Base-by-base conservation (phyloP, 1,140 invertebrate genomes). In the Leguminivora glycinivorella region DNA sequence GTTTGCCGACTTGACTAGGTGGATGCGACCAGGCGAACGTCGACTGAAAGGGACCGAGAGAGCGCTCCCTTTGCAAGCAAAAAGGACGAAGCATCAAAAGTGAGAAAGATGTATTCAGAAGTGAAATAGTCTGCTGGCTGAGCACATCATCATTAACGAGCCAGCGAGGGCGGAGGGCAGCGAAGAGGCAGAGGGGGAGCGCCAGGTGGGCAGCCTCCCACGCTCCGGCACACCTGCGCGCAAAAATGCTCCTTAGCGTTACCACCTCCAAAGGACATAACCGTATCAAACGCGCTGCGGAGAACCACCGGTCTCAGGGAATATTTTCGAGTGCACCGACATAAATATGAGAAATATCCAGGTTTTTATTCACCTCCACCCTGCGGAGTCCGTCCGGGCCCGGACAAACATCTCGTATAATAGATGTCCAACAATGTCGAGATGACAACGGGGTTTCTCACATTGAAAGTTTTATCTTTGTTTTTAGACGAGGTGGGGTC, bases 81-180 rank as follows among this genome's bases (percentile, higher is more conserved):
- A 56, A 80, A 75, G 81, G 88, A 87, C 76, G 79, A 75, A 76
- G 78, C 77, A 88, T 87, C 87, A 92, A 90, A 92, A 92, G 92
- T 92, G 92, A 92, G 92, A 92, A 92, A 92, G 92, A 92, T 92
- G 92, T 92, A 92, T 92, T 92, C 91, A 92, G 90, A 92, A 92
- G 92, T 92, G 92, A 92, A 92, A 92, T 92, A 92, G 92, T 92
- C 90, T 90, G 90, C 90, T 88, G 90, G 90, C 90, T 92, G 92
- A 92, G 90, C 92, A 92, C 90, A 92, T 92, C 92, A 92, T 92
- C 92, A 92, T 92, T 92, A 92, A 90, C 90, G 92, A 88, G 90
- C 90, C 83, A 90, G 85, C 78, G 88, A 88, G 87, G 88, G 88
- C 83, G 86, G 88, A 91, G 88, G 88, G 86, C 88, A 91, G 89